phyloP scores from a whole-genome alignment of 2,797 vertebrate species.

The Phataginus tetradactyla region DNA sequence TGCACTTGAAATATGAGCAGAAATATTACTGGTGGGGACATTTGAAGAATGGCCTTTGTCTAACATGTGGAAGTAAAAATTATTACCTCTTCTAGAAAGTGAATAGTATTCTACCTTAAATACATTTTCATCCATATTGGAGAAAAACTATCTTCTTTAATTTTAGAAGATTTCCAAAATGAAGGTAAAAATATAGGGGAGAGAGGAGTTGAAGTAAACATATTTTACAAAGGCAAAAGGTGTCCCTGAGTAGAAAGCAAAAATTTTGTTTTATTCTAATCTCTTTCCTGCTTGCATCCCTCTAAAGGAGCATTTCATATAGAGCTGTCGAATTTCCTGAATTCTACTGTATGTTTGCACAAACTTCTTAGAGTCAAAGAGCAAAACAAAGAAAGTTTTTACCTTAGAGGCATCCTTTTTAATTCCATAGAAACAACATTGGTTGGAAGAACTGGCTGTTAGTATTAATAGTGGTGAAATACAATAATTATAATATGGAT shows the following conservation, averaged over 20 bases:
- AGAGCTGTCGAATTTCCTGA: slow-evolving; percentile 51
- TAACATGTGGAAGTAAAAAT: neutral
- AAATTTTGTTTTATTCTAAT: neutral
- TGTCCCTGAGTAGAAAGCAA: neutral
- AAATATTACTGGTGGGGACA: neutral
- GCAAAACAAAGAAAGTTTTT: slow-evolving; percentile 38
- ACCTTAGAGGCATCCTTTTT: neutral
- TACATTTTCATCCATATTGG: neutral
- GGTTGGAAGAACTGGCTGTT: neutral
- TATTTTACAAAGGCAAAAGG: neutral
- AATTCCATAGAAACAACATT: neutral
- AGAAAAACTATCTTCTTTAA: neutral
- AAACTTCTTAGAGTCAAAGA: slow-evolving; percentile 37
- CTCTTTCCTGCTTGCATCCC: neutral
- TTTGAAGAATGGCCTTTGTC: neutral
- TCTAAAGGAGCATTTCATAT: neutral
- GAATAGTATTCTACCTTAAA: neutral
- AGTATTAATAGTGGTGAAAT: neutral
- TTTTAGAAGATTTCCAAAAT: slow-evolving; percentile 33
- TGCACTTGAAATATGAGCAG: neutral
- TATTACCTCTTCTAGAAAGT: neutral
- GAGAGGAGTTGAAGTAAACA: neutral
- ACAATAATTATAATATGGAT: neutral
- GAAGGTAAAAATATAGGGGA: neutral
- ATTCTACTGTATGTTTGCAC: slow-evolving; percentile 50